Base-by-base conservation (phyloP, 2,113 vertebrate genomes). In the Rhipidura dahli region DNA sequence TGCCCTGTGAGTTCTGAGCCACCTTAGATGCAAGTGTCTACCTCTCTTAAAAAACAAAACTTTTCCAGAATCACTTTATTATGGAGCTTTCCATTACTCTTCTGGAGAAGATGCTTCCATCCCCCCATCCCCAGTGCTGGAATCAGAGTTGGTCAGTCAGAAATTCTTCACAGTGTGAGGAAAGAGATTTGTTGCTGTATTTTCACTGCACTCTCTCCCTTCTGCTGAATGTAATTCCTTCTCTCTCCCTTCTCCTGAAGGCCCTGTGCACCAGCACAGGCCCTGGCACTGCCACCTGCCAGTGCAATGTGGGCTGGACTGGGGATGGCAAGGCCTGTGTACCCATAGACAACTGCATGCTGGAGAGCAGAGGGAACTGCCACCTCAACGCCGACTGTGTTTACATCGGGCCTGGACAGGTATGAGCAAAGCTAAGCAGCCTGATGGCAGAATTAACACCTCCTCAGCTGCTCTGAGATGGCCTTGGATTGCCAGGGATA, bases 321-420 rank as follows among this genome's bases (percentile, higher is more conserved):
- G 99, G 99, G 18, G 99, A 99, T 0, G 99, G 99, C 13, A 97
- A 90, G 24, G 89, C 94, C 75, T 99, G 99, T 15, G 88, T 98
- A 73, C 98, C 98, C 90, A 98, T 99, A 28, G 98, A 99, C 78
- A 98, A 98, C 96, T 99, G 99, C 89, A 88, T 97, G 90, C 91
- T 98, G 96, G 97, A 97, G 40, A 97, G 65, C 45, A 98, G 98
- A 63, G 99, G 99, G 10, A 98, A 97, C 91, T 99, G 99, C 87
- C 98, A 99, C 50, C 35, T 84, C 13, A 96, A 99, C 0, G 99
- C 99, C 0, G n/a, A 98, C 94, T 99, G 99, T 49, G 40, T 91
- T 40, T 97, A 98, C 44, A 91, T 98, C 0, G 99, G 99, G 9
- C 99, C 99, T 1, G 99, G 98, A 23, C 98, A 99, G 99, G 99